These are phyloP conservation scores for Chironomus tepperi DNA, from an alignment of 1,140 invertebrate species.

Conservation along the genomic window DNA sequence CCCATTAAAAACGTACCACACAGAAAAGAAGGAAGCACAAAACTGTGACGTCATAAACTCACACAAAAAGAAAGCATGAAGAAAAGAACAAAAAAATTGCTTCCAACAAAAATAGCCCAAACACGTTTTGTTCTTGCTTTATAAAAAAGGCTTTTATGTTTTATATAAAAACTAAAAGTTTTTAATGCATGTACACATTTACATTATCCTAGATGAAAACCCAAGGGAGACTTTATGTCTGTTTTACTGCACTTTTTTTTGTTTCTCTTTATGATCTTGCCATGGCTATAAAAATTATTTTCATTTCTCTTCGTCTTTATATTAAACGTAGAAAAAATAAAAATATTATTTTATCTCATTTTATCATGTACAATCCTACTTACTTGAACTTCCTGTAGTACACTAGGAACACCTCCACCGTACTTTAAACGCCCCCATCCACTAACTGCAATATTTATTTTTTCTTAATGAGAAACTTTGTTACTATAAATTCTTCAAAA, in stretches of 20 bases:
- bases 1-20: too few relatives aligned
- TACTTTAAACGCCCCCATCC: constrained; percentile 52
- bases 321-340: too few relatives aligned
- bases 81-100: background rate
- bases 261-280: background rate
- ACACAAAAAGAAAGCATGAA: background rate
- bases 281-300: constrained; percentile 1
- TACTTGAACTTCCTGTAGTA: constrained; percentile 80
- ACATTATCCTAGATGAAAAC: too few relatives aligned
- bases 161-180: background rate
- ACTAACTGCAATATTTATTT: background rate
- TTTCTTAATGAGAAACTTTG: background rate
- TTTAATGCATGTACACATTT: too few relatives aligned
- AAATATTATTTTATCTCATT: background rate
- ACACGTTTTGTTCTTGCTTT: background rate
- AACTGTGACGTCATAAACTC: background rate
- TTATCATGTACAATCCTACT: constrained; percentile 6
- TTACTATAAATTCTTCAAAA: constrained; percentile 35
- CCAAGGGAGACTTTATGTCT: background rate
- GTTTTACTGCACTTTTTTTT: background rate
- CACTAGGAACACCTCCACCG: constrained; percentile 77
- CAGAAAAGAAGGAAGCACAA: background rate
- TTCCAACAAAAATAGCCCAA: background rate
- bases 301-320: background rate
- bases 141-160: background rate